Evolutionary conservation across 2,888 invertebrate species (phyloP).

Genomic region (Bombylius major): DNA sequence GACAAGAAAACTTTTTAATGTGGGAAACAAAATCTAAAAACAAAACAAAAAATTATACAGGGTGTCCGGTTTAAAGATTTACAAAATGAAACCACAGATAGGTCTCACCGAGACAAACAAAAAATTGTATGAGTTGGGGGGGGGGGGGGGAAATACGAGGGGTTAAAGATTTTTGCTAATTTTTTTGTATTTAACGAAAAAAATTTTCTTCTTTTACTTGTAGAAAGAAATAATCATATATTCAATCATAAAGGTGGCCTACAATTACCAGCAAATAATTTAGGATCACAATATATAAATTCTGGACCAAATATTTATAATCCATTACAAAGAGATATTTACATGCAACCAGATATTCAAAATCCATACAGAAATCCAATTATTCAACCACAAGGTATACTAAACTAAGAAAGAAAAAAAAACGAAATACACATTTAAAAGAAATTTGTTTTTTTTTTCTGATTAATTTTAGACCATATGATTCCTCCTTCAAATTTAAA

Average conservation of each 20-base stretch:
- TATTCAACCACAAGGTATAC: slow-evolving; percentile 14
- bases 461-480: slow-evolving; percentile 4
- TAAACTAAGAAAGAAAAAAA: neutral
- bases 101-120: too few species aligned
- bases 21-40: too few species aligned
- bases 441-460: neutral
- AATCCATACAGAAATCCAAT: slow-evolving; percentile 12
- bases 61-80: too few species aligned
- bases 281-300: slow-evolving; percentile 12
- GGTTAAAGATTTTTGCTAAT: too few species aligned
- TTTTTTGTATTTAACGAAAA: too few species aligned
- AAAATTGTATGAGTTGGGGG: too few species aligned
- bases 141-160: too few species aligned
- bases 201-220: too few species aligned
- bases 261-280: slow-evolving; percentile 37
- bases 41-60: too few species aligned
- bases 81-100: too few species aligned
- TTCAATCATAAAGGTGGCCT: slow-evolving; percentile 61
- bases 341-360: slow-evolving; percentile 18
- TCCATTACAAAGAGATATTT: slow-evolving; percentile 26
- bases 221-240: slow-evolving; percentile 47
- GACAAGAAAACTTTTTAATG: too few species aligned
- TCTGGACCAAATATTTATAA: slow-evolving; percentile 17
- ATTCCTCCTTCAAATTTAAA: slow-evolving; percentile 19
- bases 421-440: neutral